These are phyloP conservation scores for Brenthis daphne DNA, from an alignment of 2,888 invertebrate species.

Conservation along the genomic window DNA sequence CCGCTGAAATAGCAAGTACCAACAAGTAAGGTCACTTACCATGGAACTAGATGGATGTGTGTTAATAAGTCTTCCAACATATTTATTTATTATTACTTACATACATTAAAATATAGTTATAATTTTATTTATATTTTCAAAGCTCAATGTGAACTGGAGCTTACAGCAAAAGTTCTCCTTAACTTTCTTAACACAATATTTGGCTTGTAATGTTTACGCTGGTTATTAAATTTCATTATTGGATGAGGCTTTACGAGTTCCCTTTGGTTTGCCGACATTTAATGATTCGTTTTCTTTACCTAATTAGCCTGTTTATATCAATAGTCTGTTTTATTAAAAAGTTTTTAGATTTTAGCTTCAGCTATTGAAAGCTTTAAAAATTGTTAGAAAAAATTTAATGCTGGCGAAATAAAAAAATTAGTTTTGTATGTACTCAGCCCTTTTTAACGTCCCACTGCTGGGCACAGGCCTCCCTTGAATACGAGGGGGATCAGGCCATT, in stretches of 20 bases:
- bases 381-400: no score
- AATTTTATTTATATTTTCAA: constrained; percentile 5
- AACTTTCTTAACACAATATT: constrained; percentile 18
- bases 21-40: no score
- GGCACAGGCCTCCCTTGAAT: no score
- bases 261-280: constrained; percentile 21
- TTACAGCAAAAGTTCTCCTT: constrained; percentile 11
- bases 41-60: no score
- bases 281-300: constrained; percentile 15
- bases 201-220: constrained; percentile 16
- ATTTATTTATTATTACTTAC: not conserved
- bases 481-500: no score
- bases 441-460: no score
- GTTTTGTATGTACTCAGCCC: no score
- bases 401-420: no score
- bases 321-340: not conserved
- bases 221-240: constrained; percentile 31
- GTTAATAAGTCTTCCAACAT: no score
- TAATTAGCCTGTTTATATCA: constrained; percentile 7
- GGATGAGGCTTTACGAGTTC: constrained; percentile 17
- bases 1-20: no score
- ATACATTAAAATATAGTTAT: not conserved
- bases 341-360: no score
- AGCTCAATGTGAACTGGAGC: not conserved
- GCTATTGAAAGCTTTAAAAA: no score